Base-by-base conservation (phyloP, 2,888 invertebrate species). In the Lagria hirta region DNA sequence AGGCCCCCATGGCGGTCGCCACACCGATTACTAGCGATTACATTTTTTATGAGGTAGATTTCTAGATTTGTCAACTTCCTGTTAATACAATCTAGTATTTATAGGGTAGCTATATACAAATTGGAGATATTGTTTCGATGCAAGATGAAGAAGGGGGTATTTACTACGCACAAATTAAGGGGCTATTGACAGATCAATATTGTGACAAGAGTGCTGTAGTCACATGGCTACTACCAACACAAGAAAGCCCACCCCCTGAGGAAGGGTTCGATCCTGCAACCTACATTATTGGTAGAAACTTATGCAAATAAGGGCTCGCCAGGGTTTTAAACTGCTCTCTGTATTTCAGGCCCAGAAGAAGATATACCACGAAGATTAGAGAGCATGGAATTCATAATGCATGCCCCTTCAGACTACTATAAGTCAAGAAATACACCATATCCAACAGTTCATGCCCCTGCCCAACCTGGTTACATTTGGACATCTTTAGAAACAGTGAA, bases 201-300 rank as follows among this genome's bases (percentile, higher is more conserved):
- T 90, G 92, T 58, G 89, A 93, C 66, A 94, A 94, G 72, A 93
- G 92, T 68, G 94, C 93, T 0, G 89, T 88, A 1, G 75, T 95
- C 7, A 90, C 93, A 0, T 96, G 95, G 95, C 75, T 96, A 0
- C 73, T 96, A 36, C 95, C 95, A 1, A 92, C 93, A 0, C 80
- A 81, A 51, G 81, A 83, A 12, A 87, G 89, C 61, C 88, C 88
- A 2, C 81, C 85, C 5, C 86, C 86, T 0, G 83, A 84, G 49
- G 78, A 84, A 57, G 78, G 82, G 17, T 95, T 95, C 69, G 89
- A 89, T 73, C 89, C 94, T 0, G 82, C 89, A 20, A 90, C 92
- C 7, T 95, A 92, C 63, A 83, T 93, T 22, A 83, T 94, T 58
- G 94, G 90, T 88, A 8, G 8, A 18, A 18, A 18, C 6, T 18